Base-by-base conservation (phyloP, 2,888 invertebrate species). In the Epicampocera succincta region DNA sequence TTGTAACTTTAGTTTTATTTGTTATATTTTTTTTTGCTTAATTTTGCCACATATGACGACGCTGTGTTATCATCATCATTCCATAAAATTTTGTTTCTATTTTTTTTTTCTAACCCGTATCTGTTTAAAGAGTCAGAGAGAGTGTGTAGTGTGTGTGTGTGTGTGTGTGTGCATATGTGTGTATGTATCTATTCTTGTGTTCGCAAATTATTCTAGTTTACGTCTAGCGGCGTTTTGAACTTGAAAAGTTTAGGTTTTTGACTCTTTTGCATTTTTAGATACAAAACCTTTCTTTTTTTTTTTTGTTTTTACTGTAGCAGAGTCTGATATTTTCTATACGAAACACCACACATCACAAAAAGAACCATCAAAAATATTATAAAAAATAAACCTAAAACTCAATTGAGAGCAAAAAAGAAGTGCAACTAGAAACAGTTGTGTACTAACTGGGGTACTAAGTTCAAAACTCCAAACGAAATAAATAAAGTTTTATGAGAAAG, bases 141-240 rank as follows among this genome's bases (percentile, higher is more conserved):
- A 58, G 15, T 65, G 25, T 65, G 29, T 68, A 2, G 9, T 52
- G n/a, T 56, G 11, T 42, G 19, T 61, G 15, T 46, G 48, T 69
- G n/a, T 61, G 15, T 63, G 15, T 65, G 25, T 65, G 29, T 68
- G 3, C 63, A 21, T 46, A 5, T 52, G n/a, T 56, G 11, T 42
- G 19, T 61, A 13, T 46, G 48, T 69, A 3, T 42, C 68, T 75
- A 54, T 17, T 46, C 42, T 69, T 68, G 54, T 46, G 42, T 65
- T 61, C 42, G 56, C 69, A 76, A 52, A 80, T 56, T 76, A 69
- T 77, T 56, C 71, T 58, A 74, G 61, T 76, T 54, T 84, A 52
- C 71, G 79, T 66, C 68, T 74, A 76, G 83, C 83, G 83, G 84
- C 83, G 72, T 80, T 84, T 84, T 84, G 84, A 84, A 84, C 84